Percentiles rank a stretch among this genome's conserved stretches.
Conservation (phyloP, 2,888 invertebrate species). For the Xylota segnis region DNA sequence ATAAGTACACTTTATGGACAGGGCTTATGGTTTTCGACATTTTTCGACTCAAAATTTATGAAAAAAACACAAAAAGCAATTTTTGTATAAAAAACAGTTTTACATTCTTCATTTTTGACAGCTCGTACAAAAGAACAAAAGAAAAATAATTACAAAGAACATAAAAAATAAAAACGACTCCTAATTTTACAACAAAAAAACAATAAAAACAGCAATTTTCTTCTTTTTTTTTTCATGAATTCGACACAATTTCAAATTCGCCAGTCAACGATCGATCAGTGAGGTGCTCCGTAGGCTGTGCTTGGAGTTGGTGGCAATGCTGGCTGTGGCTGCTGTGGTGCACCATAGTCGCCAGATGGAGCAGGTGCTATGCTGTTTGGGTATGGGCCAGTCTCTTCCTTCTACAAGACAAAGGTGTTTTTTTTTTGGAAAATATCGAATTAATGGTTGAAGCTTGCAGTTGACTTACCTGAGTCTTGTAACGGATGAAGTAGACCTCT, state of each 20-base stretch:
- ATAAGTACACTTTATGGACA: too few species aligned
- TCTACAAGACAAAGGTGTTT: constrained; percentile 72
- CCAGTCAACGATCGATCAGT: constrained; percentile 65
- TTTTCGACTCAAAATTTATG: too few species aligned
- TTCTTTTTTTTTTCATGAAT: constrained; percentile 25
- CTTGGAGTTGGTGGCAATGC: constrained; percentile 82
- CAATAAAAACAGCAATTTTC: constrained; percentile 62
- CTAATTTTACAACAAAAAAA: constrained; percentile 67
- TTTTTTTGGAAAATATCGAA: background rate
- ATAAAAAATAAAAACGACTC: constrained; percentile 49
- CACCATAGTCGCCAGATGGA: constrained; percentile 82
- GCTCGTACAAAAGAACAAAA: constrained; percentile 33
- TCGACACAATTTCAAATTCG: constrained; percentile 41
- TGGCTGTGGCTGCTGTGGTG: constrained; percentile 80
- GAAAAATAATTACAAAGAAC: constrained; percentile 45
- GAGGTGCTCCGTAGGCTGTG: constrained; percentile 83
- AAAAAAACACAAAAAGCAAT: constrained; percentile 7
- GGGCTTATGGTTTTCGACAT: too few species aligned
- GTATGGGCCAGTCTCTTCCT: constrained; percentile 84
- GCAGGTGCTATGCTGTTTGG: constrained; percentile 83
- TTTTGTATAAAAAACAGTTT: constrained; percentile 64
- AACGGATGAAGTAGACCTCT: constrained; percentile 91
- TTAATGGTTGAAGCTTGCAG: background rate
- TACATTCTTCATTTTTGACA: constrained; percentile 54
- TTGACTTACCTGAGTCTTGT: constrained; percentile 87